These are phyloP conservation scores for Lapara coniferarum DNA, from an alignment of 2,888 invertebrate species.

Conservation along the genomic window DNA sequence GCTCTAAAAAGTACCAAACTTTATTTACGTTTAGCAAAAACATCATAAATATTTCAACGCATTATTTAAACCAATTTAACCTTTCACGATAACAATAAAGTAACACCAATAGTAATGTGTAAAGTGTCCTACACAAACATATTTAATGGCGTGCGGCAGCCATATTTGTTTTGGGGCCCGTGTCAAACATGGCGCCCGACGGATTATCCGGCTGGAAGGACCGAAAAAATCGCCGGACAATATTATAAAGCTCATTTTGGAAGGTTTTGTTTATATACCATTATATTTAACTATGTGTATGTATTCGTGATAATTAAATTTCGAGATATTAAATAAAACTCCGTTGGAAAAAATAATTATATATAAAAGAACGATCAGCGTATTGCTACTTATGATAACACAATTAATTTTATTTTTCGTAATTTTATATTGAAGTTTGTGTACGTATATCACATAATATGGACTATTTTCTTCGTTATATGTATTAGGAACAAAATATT, in stretches of 20 bases:
- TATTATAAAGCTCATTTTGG: slow-evolving; percentile 17
- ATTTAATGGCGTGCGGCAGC: slow-evolving; percentile 60
- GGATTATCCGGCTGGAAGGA: slow-evolving; percentile 63
- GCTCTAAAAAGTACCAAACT: background rate
- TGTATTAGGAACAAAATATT: no score
- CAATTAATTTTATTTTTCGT: no score
- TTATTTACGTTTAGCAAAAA: slow-evolving; percentile 6
- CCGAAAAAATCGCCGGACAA: slow-evolving; percentile 24
- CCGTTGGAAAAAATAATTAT: background rate
- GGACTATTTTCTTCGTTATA: no score
- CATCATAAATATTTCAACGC: slow-evolving; percentile 7
- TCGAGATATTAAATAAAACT: no score
- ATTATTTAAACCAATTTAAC: slow-evolving; percentile 25
- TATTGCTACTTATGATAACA: no score
- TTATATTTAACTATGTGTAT: slow-evolving; percentile 7
- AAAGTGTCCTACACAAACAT: slow-evolving; percentile 75
- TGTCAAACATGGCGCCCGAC: slow-evolving; percentile 67
- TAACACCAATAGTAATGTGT: slow-evolving; percentile 50
- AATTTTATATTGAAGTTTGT: no score
- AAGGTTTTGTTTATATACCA: background rate
- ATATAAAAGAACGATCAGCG: no score
- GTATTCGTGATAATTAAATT: background rate
- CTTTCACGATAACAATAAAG: slow-evolving; percentile 25
- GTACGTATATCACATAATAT: no score
- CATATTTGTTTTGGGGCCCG: slow-evolving; percentile 67